Percentiles rank a stretch among this genome's conserved stretches.
phyloP scores from a whole-genome alignment of 1,140 invertebrate species.

The Dendrolimus punctatus region DNA sequence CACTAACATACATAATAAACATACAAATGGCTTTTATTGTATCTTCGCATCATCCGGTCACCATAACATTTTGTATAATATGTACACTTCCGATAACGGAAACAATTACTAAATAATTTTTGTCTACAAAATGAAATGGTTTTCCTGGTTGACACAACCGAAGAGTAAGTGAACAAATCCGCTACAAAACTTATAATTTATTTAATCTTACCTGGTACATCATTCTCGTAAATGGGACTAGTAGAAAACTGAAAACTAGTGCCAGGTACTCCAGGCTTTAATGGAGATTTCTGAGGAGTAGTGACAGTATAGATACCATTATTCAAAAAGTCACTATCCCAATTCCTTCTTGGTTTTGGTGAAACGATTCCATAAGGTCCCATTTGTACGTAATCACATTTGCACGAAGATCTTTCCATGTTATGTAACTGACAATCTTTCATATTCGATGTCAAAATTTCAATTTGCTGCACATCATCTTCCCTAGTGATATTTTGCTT shows the following conservation, averaged over 20 bases:
- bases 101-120: too few relatives aligned
- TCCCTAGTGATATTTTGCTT: constrained; percentile 57
- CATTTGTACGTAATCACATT: constrained; percentile 64
- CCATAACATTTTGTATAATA: too few relatives aligned
- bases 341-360: constrained; percentile 47
- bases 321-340: constrained; percentile 56
- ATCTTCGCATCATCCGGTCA: too few relatives aligned
- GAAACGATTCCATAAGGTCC: constrained; percentile 52
- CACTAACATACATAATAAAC: too few relatives aligned
- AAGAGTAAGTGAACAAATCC: neutral
- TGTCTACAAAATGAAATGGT: too few relatives aligned
- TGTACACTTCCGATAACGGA: too few relatives aligned
- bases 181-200: neutral
- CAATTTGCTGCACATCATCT: constrained; percentile 61
- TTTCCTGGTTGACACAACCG: too few relatives aligned
- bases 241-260: constrained; percentile 61
- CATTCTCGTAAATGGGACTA: constrained; percentile 65
- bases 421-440: constrained; percentile 60
- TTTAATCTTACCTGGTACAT: constrained; percentile 43
- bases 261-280: constrained; percentile 43
- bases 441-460: constrained; percentile 59
- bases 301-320: constrained; percentile 59
- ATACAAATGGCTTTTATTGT: too few relatives aligned
- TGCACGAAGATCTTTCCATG: constrained; percentile 52
- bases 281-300: constrained; percentile 49